Evolutionary conservation across 2,797 vertebrate genomes (phyloP).

Genomic region (Clangula hyemalis): DNA sequence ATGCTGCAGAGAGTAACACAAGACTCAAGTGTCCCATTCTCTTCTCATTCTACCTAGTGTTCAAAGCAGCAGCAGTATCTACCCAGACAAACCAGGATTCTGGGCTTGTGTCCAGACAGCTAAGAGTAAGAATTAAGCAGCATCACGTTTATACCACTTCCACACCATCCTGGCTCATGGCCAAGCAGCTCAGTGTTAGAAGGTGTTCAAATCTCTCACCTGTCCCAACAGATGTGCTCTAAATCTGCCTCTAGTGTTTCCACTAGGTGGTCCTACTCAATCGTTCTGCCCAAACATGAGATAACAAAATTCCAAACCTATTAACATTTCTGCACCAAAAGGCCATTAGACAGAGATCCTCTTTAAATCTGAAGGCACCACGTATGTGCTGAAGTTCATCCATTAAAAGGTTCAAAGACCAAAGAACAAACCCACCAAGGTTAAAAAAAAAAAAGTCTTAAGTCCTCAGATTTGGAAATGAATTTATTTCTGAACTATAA

Average conservation of each 20-base stretch:
- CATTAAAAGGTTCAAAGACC: not conserved
- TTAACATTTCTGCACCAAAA: not conserved
- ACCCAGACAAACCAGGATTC: not conserved
- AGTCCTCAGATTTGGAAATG: not conserved
- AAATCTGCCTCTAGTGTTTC: not conserved
- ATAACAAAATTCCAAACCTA: not conserved
- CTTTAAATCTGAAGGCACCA: not conserved
- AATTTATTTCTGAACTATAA: not conserved
- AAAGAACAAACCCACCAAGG: not conserved
- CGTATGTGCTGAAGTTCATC: not conserved
- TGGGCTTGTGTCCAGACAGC: not conserved
- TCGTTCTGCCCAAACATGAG: accelerated
- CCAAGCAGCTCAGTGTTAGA: not conserved
- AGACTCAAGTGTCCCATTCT: not conserved
- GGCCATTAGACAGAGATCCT: not conserved
- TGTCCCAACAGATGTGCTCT: not conserved
- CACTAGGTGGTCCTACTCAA: not conserved
- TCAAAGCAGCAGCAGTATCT: not conserved
- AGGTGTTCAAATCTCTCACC: not conserved
- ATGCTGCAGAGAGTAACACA: not conserved
- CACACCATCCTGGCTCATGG: not conserved
- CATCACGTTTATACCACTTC: not conserved
- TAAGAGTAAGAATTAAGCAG: not conserved
- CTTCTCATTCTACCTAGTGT: not conserved
- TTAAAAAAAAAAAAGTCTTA: not conserved